phyloP scores from a whole-genome alignment of 30 jellyfish, hydroid and myxozoan genomes.

The Cassiopea xamachana region DNA sequence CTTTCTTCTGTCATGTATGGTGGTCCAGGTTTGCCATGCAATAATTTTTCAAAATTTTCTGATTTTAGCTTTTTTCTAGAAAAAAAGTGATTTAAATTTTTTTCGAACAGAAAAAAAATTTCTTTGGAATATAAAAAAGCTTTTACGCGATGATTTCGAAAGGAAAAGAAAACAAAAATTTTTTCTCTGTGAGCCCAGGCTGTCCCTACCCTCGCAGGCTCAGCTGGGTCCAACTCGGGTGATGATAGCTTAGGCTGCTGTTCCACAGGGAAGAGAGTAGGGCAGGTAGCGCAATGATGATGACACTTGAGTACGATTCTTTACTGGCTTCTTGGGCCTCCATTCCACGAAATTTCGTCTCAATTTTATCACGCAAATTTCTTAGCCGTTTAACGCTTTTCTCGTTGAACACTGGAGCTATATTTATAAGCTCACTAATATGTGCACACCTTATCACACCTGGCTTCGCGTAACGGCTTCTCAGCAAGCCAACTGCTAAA shows the following conservation, averaged over 20 bases:
- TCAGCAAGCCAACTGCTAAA: neutral
- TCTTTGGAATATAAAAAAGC: too few species aligned
- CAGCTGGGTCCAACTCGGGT: conserved; percentile 50
- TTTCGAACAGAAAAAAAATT: too few species aligned
- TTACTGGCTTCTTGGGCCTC: conserved; percentile 48
- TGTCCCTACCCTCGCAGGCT: conserved; percentile 47
- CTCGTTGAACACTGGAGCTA: neutral
- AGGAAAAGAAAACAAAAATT: too few species aligned
- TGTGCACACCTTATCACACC: neutral
- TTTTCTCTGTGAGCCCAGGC: neutral
- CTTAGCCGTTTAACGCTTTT: conserved; percentile 21
- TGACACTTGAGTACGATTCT: conserved; percentile 25
- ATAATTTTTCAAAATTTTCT: too few species aligned
- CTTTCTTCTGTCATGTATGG: too few species aligned
- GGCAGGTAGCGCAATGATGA: neutral
- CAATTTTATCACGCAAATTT: conserved; percentile 45
- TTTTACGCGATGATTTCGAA: too few species aligned
- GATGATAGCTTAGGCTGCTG: conserved; percentile 42
- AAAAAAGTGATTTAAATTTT: too few species aligned
- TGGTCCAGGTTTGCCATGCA: too few species aligned
- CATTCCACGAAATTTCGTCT: conserved; percentile 40
- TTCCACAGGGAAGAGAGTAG: conserved; percentile 17
- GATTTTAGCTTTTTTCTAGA: too few species aligned
- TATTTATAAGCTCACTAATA: too few species aligned
- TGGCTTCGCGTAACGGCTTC: conserved; percentile 4